Base-by-base conservation (phyloP, 2,797 vertebrate species). In the Eremophila alpestris region DNA sequence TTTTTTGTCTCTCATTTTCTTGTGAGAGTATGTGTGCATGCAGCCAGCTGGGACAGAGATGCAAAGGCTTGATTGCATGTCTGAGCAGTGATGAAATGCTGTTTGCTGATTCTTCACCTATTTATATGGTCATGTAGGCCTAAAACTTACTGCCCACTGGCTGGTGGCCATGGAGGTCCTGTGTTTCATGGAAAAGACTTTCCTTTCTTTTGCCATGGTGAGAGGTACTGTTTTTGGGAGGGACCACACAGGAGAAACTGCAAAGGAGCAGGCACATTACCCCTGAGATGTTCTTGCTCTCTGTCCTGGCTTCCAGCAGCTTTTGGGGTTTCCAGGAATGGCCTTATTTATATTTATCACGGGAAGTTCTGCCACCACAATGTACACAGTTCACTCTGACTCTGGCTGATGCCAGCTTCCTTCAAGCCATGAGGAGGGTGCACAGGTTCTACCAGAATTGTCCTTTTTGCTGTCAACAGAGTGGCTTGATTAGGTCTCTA, bases 81-180 rank as follows among this genome's bases (percentile, higher is more conserved):
- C 45, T 45, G 67, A 84, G 38, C 15, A 52, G 11, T 30, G 48
- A 84, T 63, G 29, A 74, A 73, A 38, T 56, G 32, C 9, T 19
- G 1, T 60, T 89, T 3, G 5, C 23, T 48, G 24, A 12, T 40
- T 69, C 45, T 59, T 75, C 7, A 24, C 16, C 14, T n/a, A 2
- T 41, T 76, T 20, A 59, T 20, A 8, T 8, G 43, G 18, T 26
- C 9, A 5, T 6, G 24, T 23, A 46, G 20, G 59, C 32, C 63
- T 64, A n/a, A 77, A 56, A 63, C 0, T 1, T 38, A 27, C 6
- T 36, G 34, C 30, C 18, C 15, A 30, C 24, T 2, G 3, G 1
- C 30, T 87, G 43, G 5, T 52, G 38, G 38, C 46, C 2, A 4
- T 24, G 40, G 51, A 70, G 38, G 21, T 59, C 23, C 36, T 56